Conservation (phyloP, 2,113 vertebrate genomes). For the Neolamprologus toae region DNA sequence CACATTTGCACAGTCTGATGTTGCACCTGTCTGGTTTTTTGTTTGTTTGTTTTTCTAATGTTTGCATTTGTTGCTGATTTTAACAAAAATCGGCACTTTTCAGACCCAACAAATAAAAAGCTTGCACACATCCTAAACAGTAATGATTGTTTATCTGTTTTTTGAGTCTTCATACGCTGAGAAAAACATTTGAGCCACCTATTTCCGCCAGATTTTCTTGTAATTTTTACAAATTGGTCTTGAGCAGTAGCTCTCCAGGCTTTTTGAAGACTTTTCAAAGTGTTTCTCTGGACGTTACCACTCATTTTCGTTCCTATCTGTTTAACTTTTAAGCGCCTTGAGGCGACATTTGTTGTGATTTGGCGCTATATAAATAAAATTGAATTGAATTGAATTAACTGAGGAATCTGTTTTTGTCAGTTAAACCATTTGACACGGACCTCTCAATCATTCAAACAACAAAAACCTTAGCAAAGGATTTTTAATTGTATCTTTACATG, state of each 20-base stretch:
- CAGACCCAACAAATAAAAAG: conserved; percentile 28
- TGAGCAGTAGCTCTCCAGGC: neutral
- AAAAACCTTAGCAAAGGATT: neutral
- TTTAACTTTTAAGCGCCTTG: too few relatives aligned
- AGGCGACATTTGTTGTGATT: too few relatives aligned
- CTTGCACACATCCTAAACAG: conserved; percentile 1
- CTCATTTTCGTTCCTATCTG: neutral
- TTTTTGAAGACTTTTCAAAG: neutral
- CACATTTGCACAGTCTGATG: conserved; percentile 25
- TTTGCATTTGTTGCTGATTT: conserved; percentile 23
- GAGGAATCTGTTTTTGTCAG: neutral
- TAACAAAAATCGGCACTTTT: neutral
- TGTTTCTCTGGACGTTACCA: neutral
- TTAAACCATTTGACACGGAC: neutral
- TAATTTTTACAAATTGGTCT: neutral
- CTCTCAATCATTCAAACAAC: neutral
- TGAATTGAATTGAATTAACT: too few relatives aligned
- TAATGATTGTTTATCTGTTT: neutral
- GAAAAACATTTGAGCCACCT: neutral
- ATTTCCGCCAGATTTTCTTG: neutral
- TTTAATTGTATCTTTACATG: neutral
- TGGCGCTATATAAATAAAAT: too few relatives aligned
- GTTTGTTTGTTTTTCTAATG: conserved; percentile 2
- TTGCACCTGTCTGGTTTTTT: neutral
- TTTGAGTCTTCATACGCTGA: neutral